Evolutionary conservation across 1,140 invertebrate species (phyloP).

Genomic region (Centruroides sculpturatus): DNA sequence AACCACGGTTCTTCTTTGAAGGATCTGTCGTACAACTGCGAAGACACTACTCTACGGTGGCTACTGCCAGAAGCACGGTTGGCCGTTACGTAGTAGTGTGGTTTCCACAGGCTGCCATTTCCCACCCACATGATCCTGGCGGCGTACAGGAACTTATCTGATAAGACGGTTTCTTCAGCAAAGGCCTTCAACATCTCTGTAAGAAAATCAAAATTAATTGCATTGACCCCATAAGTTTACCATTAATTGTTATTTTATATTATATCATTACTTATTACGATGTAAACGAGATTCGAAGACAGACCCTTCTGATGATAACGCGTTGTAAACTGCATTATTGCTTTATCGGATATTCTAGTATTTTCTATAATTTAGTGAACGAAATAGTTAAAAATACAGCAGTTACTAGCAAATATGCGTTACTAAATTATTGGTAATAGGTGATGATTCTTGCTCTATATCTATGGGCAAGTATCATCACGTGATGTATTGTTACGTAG

Average conservation of each 20-base stretch:
- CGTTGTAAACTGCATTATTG: too few species aligned
- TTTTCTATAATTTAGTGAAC: too few species aligned
- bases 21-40: background rate
- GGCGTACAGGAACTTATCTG: slow-evolving; percentile 3
- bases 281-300: background rate
- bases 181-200: slow-evolving; percentile 11
- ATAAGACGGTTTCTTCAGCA: slow-evolving; percentile 8
- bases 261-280: background rate
- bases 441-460: too few species aligned
- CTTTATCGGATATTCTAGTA: too few species aligned
- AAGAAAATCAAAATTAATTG: background rate
- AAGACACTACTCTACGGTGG: background rate
- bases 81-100: slow-evolving; percentile 3
- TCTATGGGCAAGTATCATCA: too few species aligned
- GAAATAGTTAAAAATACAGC: too few species aligned
- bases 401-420: too few species aligned
- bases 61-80: background rate
- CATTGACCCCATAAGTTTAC: background rate
- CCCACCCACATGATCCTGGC: slow-evolving; percentile 8
- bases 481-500: too few species aligned
- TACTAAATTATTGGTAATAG: too few species aligned
- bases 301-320: background rate
- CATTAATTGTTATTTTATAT: background rate
- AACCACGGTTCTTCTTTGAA: background rate
- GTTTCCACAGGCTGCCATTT: slow-evolving; percentile 7